Percentiles rank a stretch among this genome's conserved stretches.
phyloP scores from a whole-genome alignment of 2,888 invertebrate genomes.

The Clusia tigrina region DNA sequence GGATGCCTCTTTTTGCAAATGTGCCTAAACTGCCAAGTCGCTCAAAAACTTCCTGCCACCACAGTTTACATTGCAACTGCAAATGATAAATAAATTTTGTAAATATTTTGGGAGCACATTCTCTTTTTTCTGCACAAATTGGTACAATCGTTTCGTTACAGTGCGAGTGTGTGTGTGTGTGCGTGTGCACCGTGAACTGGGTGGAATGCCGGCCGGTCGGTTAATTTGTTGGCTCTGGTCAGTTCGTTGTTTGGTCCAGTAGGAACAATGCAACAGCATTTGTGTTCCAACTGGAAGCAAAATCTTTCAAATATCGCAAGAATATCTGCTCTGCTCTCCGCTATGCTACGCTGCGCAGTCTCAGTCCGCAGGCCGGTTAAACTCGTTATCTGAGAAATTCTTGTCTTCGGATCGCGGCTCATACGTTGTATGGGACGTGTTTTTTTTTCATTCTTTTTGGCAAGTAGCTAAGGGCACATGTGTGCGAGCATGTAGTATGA shows the following conservation, averaged over 20 bases:
- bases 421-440: background rate
- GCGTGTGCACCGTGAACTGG: conserved; percentile 1
- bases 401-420: conserved; percentile 23
- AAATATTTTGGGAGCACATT: too few species aligned
- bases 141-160: too few species aligned
- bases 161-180: too few species aligned
- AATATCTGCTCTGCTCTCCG: background rate
- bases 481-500: background rate
- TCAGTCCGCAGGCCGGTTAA: conserved; percentile 28
- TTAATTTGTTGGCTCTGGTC: conserved; percentile 37
- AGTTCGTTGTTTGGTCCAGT: conserved; percentile 24
- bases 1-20: too few species aligned
- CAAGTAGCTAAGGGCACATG: background rate
- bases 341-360: background rate
- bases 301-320: background rate
- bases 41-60: too few species aligned
- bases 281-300: background rate
- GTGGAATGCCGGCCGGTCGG: conserved; percentile 35
- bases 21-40: too few species aligned
- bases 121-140: too few species aligned
- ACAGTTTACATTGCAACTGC: too few species aligned
- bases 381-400: conserved; percentile 35
- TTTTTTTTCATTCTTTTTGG: conserved; percentile 13
- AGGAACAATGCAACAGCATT: conserved; percentile 12
- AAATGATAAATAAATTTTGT: too few species aligned